Percentiles rank a stretch among this genome's conserved stretches.
phyloP scores from a whole-genome alignment of 1,140 invertebrate species.

The Nephila pilipes region DNA sequence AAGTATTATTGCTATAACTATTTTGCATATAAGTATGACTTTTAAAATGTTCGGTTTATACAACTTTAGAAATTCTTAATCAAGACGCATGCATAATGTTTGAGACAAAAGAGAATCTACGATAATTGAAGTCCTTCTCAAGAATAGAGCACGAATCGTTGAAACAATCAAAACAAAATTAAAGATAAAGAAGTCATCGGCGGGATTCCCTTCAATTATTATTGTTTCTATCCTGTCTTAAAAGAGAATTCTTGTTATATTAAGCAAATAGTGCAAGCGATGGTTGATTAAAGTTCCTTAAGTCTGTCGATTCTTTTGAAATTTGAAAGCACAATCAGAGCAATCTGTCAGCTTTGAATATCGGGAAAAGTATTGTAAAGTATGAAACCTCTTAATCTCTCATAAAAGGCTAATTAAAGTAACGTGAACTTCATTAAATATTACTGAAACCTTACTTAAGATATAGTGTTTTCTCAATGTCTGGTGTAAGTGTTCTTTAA shows the following conservation, averaged over 20 bases:
- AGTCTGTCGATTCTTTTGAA: background rate
- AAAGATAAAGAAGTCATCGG: background rate
- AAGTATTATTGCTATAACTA: too few species aligned
- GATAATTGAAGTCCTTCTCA: background rate
- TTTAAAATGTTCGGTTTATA: background rate
- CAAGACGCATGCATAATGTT: background rate
- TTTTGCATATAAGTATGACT: too few species aligned
- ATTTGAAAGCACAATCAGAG: too few species aligned
- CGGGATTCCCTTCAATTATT: background rate
- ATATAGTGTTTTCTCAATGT: too few species aligned
- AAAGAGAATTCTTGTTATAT: background rate
- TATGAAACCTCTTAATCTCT: too few species aligned
- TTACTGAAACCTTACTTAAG: too few species aligned
- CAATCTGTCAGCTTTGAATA: too few species aligned
- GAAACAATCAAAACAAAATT: background rate
- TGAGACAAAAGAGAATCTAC: background rate
- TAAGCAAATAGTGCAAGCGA: background rate
- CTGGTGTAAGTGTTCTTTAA: too few species aligned
- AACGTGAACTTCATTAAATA: too few species aligned
- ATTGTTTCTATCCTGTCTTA: background rate
- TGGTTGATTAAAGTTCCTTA: background rate
- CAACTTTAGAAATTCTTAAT: background rate
- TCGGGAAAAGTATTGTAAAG: too few species aligned
- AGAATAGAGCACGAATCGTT: background rate
- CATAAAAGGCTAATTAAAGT: too few species aligned